Percentiles rank a stretch among this genome's conserved stretches.
Conservation (phyloP, 2,797 vertebrate species). For the Halcyon leucocephala region DNA sequence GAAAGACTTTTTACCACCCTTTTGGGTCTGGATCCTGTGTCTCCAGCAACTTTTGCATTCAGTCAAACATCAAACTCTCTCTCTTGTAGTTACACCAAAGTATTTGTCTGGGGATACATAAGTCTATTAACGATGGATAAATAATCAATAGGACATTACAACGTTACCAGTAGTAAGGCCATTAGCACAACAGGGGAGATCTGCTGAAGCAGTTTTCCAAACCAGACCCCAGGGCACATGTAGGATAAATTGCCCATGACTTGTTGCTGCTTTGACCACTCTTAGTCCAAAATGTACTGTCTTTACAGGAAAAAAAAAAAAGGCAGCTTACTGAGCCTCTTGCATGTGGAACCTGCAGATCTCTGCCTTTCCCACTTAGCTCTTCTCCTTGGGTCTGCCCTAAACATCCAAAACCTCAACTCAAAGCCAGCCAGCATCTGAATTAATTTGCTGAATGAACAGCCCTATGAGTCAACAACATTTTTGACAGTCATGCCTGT, state of each 20-base stretch:
- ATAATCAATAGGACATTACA: conserved; percentile 26
- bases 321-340: neutral
- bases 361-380: neutral
- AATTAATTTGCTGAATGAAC: neutral
- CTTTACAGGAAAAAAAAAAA: neutral
- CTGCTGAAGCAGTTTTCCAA: neutral
- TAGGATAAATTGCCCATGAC: neutral
- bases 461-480: accelerated
- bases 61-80: neutral
- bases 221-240: neutral
- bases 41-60: neutral
- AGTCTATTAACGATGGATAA: neutral
- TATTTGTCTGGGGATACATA: neutral
- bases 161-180: neutral
- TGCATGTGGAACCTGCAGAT: neutral
- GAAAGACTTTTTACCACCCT: neutral
- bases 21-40: neutral
- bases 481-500: neutral
- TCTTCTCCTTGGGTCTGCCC: neutral
- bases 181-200: neutral
- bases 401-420: neutral
- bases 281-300: neutral
- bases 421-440: neutral
- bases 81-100: neutral
- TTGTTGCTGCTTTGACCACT: neutral